Base-by-base conservation (phyloP, 2,888 invertebrate species). In the Caenorhabditis japonica region DNA sequence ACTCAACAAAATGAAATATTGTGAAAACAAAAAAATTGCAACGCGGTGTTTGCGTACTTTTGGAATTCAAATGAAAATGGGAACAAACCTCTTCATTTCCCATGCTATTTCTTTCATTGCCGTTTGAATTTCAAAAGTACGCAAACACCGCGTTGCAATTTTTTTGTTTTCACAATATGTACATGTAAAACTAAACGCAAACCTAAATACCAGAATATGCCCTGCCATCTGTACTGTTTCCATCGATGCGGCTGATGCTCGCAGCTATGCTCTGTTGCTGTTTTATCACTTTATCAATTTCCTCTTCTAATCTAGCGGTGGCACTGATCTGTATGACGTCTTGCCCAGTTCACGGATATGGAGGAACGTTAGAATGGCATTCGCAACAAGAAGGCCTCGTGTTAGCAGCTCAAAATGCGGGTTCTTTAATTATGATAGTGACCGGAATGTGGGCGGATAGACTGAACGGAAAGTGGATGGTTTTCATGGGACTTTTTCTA, bases 281-380 rank as follows among this genome's bases (percentile, higher is more conserved):
- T 55, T 85, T 83, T 64, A 85, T 85, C 39, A 81, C 83, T 13
- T 64, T 85, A 7, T 81, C 85, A 8, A 83, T 85, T 38, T 79
- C 79, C 12, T 81, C 85, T 0, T 84, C 84, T 2, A 85, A 85
- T 55, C 78, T 85, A 25, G 83, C 85, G 8, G 85, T 85, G 12
- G 85, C 84, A 13, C 56, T 85, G n/a, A 85, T 85, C 23, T 85
- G 85, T 61, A 85, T 85, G 85, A 85, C 84, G n/a, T 80, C 79
- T 3, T 85, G 85, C 44, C 84, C 84, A 8, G 62, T 82, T n/a
- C 83, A 84, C 58, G 84, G 81, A n/a, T 83, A 84, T 38, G 81
- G 81, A 8, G 73, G 73, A 1, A 73, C 60, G 2, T 23, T 73
- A 4, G 60, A 73, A 27, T 73, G 73, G 73, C 61, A 68, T 4